Conservation (phyloP, 92 coral and sea anemone species). For the Ricordea florida region DNA sequence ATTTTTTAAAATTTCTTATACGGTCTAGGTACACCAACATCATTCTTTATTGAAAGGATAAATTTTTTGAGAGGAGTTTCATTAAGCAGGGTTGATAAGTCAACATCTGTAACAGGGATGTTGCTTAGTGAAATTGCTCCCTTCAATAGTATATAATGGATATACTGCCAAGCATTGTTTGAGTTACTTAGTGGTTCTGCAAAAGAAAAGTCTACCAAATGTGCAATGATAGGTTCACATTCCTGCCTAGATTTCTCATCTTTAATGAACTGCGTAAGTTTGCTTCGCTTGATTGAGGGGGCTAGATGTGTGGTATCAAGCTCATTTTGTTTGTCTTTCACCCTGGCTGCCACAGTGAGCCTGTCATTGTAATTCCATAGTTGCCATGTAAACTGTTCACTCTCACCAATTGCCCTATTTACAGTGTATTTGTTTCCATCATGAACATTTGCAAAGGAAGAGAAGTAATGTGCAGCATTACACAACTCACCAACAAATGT, state of each 20-base stretch:
- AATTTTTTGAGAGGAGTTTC: constrained; percentile 46
- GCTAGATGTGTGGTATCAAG: constrained; percentile 37
- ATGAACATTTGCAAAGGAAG: constrained; percentile 59
- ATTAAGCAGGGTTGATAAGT: constrained; percentile 38
- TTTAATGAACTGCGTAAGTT: constrained; percentile 43
- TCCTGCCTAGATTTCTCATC: constrained; percentile 60
- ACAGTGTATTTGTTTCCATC: constrained; percentile 32
- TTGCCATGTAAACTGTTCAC: constrained; percentile 50
- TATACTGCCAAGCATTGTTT: constrained; percentile 61
- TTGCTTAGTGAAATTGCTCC: constrained; percentile 48
- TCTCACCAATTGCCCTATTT: constrained; percentile 48
- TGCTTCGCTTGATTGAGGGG: constrained; percentile 50
- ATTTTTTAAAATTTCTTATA: constrained; percentile 37
- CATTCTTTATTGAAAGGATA: constrained; percentile 40
- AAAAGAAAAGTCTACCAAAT: constrained; percentile 57
- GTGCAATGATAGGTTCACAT: constrained; percentile 48
- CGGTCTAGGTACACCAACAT: constrained; percentile 43
- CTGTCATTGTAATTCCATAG: constrained; percentile 62
- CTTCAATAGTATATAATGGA: constrained; percentile 50
- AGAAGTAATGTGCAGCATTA: constrained; percentile 53
- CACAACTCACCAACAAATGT: constrained; percentile 50
- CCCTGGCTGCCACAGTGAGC: constrained; percentile 50
- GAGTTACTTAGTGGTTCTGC: constrained; percentile 62
- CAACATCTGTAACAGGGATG: constrained; percentile 20
- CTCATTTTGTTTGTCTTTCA: constrained; percentile 41